phyloP scores from a whole-genome alignment of 37 sponge, comb jelly and placozoan genomes.

The Bolinopsis microptera region DNA sequence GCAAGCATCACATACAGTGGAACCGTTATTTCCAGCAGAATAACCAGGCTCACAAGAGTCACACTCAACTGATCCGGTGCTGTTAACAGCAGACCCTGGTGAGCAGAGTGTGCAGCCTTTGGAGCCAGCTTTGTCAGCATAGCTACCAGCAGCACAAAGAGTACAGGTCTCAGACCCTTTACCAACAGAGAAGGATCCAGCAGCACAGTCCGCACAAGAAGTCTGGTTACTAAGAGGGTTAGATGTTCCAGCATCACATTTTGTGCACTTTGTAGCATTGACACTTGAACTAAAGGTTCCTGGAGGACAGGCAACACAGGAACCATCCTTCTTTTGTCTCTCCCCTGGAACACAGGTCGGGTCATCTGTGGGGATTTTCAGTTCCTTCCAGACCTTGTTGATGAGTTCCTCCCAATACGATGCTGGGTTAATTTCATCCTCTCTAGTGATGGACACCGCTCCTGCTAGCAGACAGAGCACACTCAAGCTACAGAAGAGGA shows the following conservation, averaged over 20 bases:
- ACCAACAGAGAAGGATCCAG: background rate
- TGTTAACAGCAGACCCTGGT: background rate
- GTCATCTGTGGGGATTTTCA: too few relatives aligned
- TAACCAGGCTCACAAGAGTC: background rate
- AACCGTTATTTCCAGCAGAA: background rate
- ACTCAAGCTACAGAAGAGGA: too few relatives aligned
- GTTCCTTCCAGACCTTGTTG: too few relatives aligned
- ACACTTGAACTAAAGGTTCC: background rate
- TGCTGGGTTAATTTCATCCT: too few relatives aligned
- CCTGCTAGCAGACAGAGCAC: too few relatives aligned
- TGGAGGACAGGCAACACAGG: conserved; percentile 44
- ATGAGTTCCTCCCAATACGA: too few relatives aligned
- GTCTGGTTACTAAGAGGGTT: background rate
- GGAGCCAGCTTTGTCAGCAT: background rate
- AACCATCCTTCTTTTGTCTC: background rate
- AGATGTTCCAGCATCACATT: background rate
- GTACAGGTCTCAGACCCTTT: background rate
- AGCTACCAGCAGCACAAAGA: conserved; percentile 21
- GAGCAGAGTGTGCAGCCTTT: background rate
- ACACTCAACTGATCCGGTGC: background rate
- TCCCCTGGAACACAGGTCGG: background rate
- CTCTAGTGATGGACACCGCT: too few relatives aligned
- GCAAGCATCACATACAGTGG: background rate
- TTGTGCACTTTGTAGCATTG: background rate
- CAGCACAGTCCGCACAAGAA: background rate